Base-by-base conservation (phyloP, 2,113 vertebrate species). In the Nycticorax nycticorax region DNA sequence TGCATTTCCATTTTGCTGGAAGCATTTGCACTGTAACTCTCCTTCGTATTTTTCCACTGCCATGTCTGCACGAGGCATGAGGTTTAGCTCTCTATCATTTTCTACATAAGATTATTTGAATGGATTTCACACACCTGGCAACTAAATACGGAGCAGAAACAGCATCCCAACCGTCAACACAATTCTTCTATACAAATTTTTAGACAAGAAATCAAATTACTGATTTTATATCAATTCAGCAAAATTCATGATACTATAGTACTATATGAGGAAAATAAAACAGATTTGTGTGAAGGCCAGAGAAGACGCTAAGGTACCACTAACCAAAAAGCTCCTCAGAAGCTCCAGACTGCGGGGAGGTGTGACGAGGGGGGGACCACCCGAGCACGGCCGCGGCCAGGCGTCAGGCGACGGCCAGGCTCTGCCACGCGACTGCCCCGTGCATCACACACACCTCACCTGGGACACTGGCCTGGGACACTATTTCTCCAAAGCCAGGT, bases 1-100 rank as follows among this genome's bases (percentile, higher is more conserved):
- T 48, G 59, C 68, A 92, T 92, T 97, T 95, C 81, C 90, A 92
- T 97, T 97, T 96, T 85, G 86, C 96, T 92, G 63, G 95, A 72
- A 96, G 96, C 72, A 88, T 85, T 88, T 75, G 85, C 35, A 62
- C 68, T 88, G 66, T 82, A 92, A 79, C 55, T 94, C 85, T 96
- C 89, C 77, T 94, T 37, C 60, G 75, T 47, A 88, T 62, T 97
- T 96, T 97, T 94, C 93, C 89, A 93, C 72, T 91, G 93, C 82
- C 83, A 64, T 62, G 56, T 63, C 73, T 93, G 66, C 47, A 41
- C 8, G 15, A 85, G 32, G 80, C 55, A 93, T 35, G 81, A 94
- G 60, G 27, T 85, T 91, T 59, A 87, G 28, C 45, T 62, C 71
- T 77, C 72, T 7, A 10, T 80, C 55, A 85, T 89, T 74, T 95